Evolutionary conservation across 2,888 invertebrate species (phyloP), one percentile per base, ranked within the genome.

Genomic region (Orthosia cruda): DNA sequence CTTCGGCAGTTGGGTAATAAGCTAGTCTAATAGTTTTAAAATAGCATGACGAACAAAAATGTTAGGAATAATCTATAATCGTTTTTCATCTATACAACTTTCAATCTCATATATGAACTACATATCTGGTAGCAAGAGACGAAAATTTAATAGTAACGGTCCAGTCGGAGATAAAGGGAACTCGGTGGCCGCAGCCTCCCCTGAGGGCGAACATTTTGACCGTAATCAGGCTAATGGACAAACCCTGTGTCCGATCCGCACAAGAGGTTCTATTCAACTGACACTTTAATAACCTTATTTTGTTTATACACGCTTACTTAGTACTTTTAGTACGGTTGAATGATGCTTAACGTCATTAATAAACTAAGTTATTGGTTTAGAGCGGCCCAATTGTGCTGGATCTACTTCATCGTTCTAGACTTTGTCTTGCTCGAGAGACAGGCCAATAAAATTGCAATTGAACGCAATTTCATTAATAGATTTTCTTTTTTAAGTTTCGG

Each of bases 151-250:
- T 85, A 89, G 85, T 87, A 86, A 68, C 81, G 79, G n/a, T 88
- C 89, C 86, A 89, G 89, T 88, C 85, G 81, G 72, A 87, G 89
- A 88, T 89, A 89, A 90, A 91, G 89, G 91, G 90, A 90, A 92
- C 88, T 88, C 89, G 89, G 89, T 89, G 88, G 89, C 93, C 93
- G 89, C 92, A 90, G 88, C 88, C 90, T 91, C 94, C 92, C 88
- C 91, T 79, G 90, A 90, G 93, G 92, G 90, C 89, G 93, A 92
- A 89, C 93, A 92, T 94, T 94, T 94, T 93, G 95, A 95, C 95
- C 95, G 95, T 95, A 95, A 95, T 95, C 95, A 95, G 92, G 91
- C 94, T 95, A 95, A 95, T 95, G 95, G 94, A 94, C 93, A 92
- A 93, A 93, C 95, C 94, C 93, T 92, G 94, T 93, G 93, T 93